Evolutionary conservation across 2,113 vertebrate species (phyloP).

Genomic region (Microcebus murinus): DNA sequence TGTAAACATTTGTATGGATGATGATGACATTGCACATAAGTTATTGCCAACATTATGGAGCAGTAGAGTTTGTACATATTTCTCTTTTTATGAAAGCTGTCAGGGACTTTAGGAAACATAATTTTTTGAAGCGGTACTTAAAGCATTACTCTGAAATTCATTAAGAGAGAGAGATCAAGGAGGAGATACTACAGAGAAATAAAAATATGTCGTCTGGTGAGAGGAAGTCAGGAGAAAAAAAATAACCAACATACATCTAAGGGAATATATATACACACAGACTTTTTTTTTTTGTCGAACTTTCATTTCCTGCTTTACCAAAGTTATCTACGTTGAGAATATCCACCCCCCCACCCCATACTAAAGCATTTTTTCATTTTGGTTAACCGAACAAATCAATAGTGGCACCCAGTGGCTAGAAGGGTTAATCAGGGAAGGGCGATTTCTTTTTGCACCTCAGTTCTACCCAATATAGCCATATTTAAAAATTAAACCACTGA

Average conservation of each 20-base stretch:
- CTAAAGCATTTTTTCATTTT: constrained; percentile 52
- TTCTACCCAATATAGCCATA: not conserved
- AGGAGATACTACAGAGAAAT: not conserved
- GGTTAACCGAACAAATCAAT: constrained; percentile 72
- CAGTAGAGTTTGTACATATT: not conserved
- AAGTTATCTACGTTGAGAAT: constrained; percentile 8
- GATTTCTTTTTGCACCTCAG: constrained; percentile 43
- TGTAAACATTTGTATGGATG: not conserved
- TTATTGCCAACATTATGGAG: not conserved
- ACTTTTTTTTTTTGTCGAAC: not conserved
- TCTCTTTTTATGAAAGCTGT: not conserved
- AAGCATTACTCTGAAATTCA: constrained; percentile 31
- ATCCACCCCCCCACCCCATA: not conserved
- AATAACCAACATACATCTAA: constrained; percentile 40
- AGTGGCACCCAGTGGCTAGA: constrained; percentile 82
- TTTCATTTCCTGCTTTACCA: constrained; percentile 70
- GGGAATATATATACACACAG: not conserved
- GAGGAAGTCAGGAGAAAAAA: constrained; percentile 43
- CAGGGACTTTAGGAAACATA: not conserved
- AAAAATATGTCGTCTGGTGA: not conserved
- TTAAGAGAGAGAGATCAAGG: constrained; percentile 46
- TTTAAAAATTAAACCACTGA: constrained; percentile 67
- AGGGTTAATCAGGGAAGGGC: constrained; percentile 75
- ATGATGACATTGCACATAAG: not conserved
- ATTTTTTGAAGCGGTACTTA: not conserved